Conservation (phyloP, 2,888 invertebrate genomes). For the Aspidapion aeneum region DNA sequence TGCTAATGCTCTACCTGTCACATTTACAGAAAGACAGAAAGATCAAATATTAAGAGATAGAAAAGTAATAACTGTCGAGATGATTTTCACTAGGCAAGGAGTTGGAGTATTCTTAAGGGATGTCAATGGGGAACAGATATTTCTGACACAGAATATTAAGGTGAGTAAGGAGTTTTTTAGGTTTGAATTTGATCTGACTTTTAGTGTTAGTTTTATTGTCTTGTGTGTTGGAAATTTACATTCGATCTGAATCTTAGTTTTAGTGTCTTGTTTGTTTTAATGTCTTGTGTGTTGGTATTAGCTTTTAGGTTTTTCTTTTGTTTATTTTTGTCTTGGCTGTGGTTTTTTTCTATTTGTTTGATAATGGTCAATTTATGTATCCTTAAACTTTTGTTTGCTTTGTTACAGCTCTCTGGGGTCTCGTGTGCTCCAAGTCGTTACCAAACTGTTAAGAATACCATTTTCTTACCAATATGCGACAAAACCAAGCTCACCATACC, state of each 20-base stretch:
- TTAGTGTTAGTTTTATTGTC: no score
- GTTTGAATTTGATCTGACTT: no score
- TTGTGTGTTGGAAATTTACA: no score
- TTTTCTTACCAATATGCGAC: constrained; percentile 13
- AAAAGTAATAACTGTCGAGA: constrained; percentile 3
- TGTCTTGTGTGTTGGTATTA: background rate
- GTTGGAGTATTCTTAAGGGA: constrained; percentile 11
- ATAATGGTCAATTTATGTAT: no score
- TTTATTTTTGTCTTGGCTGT: background rate
- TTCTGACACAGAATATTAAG: constrained; percentile 14
- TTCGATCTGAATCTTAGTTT: no score
- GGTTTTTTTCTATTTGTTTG: background rate
- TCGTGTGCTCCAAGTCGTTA: constrained; percentile 2
- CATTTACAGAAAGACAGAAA: background rate
- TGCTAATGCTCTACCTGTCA: background rate
- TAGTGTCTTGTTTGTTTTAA: constrained; percentile 7
- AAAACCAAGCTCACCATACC: constrained; percentile 32
- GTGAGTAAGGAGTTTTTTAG: constrained; percentile 5
- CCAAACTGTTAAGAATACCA: constrained; percentile 10
- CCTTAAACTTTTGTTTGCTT: no score
- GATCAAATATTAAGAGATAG: constrained; percentile 1
- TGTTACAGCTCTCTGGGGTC: no score
- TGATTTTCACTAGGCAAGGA: constrained; percentile 1
- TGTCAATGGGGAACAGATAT: constrained; percentile 13
- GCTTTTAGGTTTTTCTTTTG: constrained; percentile 10